These are phyloP conservation scores for Lottia scabra DNA, from an alignment of 2,888 invertebrate genomes.

Conservation along the genomic window DNA sequence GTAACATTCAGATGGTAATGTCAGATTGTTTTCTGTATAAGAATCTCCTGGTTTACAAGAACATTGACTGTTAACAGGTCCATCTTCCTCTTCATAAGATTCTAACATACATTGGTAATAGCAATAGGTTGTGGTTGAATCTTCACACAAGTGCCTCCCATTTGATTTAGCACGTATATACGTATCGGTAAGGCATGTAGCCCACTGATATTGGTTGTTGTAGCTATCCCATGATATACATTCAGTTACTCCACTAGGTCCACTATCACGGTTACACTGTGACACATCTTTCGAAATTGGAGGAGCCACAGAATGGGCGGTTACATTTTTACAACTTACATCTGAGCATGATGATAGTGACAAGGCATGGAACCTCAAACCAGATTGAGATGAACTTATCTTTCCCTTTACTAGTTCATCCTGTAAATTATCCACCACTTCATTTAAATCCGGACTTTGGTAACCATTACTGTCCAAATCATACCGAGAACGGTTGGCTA, in stretches of 20 bases:
- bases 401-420: too few species aligned
- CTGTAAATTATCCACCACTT: too few species aligned
- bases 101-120: conserved; percentile 29
- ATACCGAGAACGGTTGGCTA: too few species aligned
- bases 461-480: too few species aligned
- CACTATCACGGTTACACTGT: background rate
- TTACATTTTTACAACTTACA: too few species aligned
- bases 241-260: background rate
- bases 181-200: conserved; percentile 24
- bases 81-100: conserved; percentile 9
- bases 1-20: conserved; percentile 22
- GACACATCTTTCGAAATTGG: too few species aligned
- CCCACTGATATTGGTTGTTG: conserved; percentile 28
- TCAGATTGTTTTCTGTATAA: background rate
- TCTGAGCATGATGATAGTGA: too few species aligned
- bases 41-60: conserved; percentile 3
- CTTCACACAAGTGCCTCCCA: conserved; percentile 12
- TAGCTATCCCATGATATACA: conserved; percentile 13
- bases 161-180: conserved; percentile 21
- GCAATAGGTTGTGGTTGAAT: conserved; percentile 17
- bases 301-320: too few species aligned
- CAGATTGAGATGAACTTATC: too few species aligned
- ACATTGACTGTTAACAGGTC: conserved; percentile 20
- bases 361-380: too few species aligned
- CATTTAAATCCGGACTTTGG: too few species aligned